phyloP scores from a whole-genome alignment of 64 coral and sea anemone genomes.

The Actinia tenebrosa region DNA sequence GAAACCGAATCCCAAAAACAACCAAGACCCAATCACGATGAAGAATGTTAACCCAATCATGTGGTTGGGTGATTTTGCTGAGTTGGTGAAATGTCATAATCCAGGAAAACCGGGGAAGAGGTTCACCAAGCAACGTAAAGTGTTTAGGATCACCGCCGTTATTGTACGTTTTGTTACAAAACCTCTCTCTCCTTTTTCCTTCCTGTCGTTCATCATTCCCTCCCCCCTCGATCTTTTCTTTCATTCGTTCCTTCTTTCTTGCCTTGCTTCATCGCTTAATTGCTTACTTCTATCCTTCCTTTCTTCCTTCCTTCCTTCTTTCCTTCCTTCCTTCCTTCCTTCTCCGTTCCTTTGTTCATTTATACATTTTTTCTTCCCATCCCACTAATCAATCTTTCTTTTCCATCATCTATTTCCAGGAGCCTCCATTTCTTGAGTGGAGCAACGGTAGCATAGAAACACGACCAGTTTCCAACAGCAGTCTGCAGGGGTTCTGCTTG shows the following conservation, averaged over 20 bases:
- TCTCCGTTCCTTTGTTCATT: too few species aligned
- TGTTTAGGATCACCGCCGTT: slow-evolving; percentile 31
- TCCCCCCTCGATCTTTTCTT: background rate
- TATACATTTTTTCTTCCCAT: background rate
- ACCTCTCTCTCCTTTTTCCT: background rate
- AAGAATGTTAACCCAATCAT: slow-evolving; percentile 16
- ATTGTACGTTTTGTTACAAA: slow-evolving; percentile 15
- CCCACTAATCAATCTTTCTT: background rate
- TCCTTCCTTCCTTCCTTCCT: too few species aligned
- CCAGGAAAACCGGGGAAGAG: background rate
- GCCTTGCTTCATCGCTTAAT: too few species aligned
- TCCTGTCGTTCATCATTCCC: background rate
- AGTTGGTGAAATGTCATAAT: slow-evolving; percentile 55
- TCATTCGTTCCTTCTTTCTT: too few species aligned
- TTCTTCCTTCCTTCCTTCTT: too few species aligned
- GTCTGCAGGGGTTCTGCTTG: slow-evolving; percentile 46
- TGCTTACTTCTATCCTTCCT: too few species aligned
- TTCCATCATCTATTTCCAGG: background rate
- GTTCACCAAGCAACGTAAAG: background rate
- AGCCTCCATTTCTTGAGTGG: slow-evolving; percentile 22
- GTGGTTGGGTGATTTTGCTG: slow-evolving; percentile 40
- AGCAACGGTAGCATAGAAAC: slow-evolving; percentile 13
- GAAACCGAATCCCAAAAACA: slow-evolving; percentile 15
- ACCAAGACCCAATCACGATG: slow-evolving; percentile 7
- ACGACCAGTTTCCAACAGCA: slow-evolving; percentile 18